Percentiles rank a stretch among this genome's conserved stretches.
Evolutionary conservation across 2,797 vertebrate genomes (phyloP).

Genomic region (Neomorphus geoffroyi): DNA sequence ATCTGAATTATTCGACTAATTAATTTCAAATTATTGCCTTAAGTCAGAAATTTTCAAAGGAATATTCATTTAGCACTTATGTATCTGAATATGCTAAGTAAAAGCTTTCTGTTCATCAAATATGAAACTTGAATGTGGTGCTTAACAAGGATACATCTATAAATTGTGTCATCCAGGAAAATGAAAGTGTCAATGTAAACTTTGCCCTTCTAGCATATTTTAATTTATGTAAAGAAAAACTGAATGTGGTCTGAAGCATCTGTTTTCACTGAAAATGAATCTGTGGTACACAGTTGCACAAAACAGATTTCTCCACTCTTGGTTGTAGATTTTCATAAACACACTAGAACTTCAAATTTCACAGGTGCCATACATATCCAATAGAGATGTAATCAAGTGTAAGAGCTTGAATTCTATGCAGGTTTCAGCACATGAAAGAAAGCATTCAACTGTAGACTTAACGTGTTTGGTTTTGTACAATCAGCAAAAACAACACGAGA

Average conservation of each 20-base stretch:
- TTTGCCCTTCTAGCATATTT: not conserved
- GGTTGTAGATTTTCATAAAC: not conserved
- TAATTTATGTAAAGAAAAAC: not conserved
- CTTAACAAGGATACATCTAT: not conserved
- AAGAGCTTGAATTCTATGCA: not conserved
- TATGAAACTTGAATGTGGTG: not conserved
- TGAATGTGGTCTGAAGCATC: not conserved
- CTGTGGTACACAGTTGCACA: not conserved
- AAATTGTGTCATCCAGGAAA: not conserved
- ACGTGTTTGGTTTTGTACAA: not conserved
- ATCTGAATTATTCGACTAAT: slow-evolving; percentile 14
- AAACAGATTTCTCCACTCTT: not conserved
- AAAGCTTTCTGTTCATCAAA: slow-evolving; percentile 12
- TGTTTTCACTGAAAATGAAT: not conserved
- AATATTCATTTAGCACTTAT: not conserved
- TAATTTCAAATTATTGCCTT: slow-evolving; percentile 14
- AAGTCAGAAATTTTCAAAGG: slow-evolving; percentile 11
- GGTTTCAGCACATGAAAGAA: not conserved
- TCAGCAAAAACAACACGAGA: not conserved
- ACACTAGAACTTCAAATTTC: not conserved
- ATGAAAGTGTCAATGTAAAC: not conserved
- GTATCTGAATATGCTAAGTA: not conserved
- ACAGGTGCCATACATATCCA: not conserved
- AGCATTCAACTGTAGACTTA: not conserved
- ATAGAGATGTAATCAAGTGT: not conserved